Conservation (phyloP, 2,888 invertebrate species). For the Diogma glabrata region DNA sequence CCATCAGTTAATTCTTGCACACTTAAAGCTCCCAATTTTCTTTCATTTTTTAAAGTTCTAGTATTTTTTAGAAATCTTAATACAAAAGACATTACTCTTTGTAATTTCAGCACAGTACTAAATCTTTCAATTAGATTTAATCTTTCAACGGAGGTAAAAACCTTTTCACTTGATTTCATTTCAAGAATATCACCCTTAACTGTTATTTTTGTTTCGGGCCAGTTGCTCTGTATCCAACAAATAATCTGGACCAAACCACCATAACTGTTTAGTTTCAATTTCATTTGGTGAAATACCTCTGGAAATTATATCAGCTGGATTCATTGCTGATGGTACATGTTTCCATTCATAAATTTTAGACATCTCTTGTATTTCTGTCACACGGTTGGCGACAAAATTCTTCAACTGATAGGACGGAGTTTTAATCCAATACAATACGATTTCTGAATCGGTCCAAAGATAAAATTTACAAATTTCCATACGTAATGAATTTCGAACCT, state of each 20-base stretch:
- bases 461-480: background rate
- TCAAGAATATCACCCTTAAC: background rate
- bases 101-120: too few species aligned
- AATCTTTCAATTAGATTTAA: too few species aligned
- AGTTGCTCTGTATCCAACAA: too few species aligned
- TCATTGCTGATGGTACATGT: background rate
- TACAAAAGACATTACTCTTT: too few species aligned
- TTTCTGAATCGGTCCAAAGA: background rate
- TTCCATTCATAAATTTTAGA: background rate
- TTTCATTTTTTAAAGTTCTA: too few species aligned
- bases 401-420: background rate
- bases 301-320: background rate
- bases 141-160: too few species aligned
- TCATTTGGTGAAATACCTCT: background rate
- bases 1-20: too few species aligned
- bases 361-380: background rate
- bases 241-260: background rate
- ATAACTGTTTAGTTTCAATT: background rate
- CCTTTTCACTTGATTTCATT: too few species aligned
- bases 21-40: too few species aligned
- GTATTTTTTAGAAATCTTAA: too few species aligned
- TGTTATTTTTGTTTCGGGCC: too few species aligned
- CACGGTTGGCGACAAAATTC: background rate
- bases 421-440: background rate
- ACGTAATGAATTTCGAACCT: background rate